A percentile compares a stretch with the other conserved stretches of the same genome.
phyloP scores from a whole-genome alignment of 1,140 invertebrate species.

The Nasonia longicornis region DNA sequence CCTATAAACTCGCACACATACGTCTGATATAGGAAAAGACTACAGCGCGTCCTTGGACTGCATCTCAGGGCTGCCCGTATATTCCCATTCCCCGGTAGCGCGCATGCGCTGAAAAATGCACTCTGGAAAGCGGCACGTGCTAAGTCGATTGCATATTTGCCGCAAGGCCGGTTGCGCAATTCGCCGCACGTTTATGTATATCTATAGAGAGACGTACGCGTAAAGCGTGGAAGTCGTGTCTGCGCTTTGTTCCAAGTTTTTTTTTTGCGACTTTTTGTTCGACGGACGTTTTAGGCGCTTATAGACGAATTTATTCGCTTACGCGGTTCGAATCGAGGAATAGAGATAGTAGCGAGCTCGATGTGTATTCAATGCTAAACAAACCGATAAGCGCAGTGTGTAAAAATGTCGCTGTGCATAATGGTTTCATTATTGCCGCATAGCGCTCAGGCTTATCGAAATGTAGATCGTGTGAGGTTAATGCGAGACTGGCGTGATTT shows the following conservation, averaged over 20 bases:
- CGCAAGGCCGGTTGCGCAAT: constrained; percentile 22
- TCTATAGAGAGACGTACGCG: no score
- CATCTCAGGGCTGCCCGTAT: constrained; percentile 33
- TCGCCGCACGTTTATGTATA: neutral
- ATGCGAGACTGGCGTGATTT: neutral
- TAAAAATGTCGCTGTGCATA: neutral
- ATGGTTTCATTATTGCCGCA: neutral
- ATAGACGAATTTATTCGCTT: no score
- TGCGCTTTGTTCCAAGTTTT: neutral
- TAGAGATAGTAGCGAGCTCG: no score
- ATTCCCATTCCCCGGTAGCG: neutral
- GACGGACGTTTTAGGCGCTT: no score
- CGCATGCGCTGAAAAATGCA: constrained; percentile 20
- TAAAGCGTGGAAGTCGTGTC: neutral
- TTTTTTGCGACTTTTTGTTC: neutral
- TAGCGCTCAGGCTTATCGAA: neutral
- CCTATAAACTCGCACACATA: neutral
- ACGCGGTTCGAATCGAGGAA: no score
- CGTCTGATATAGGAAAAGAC: constrained; percentile 14
- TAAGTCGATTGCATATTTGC: constrained; percentile 27
- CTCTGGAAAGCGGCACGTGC: constrained; percentile 25
- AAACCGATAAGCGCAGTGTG: neutral
- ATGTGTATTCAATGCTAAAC: no score
- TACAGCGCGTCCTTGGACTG: constrained; percentile 21
- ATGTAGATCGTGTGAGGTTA: neutral